Evolutionary conservation across 2,888 invertebrate genomes (phyloP), one percentile per base, ranked within the genome.

Genomic region (Masnerella sp.): DNA sequence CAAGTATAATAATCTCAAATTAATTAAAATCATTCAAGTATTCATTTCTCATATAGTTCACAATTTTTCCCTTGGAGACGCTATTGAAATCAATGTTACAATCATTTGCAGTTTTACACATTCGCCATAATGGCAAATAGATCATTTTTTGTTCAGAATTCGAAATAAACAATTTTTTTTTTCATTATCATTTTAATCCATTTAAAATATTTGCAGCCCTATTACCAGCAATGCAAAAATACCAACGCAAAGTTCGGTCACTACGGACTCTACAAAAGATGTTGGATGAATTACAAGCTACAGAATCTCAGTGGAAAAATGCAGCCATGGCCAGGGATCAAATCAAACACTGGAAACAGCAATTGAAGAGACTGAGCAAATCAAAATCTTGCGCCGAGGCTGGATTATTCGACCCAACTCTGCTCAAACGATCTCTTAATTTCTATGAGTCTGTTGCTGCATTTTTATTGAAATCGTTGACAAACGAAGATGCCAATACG

Each of bases 371-470:
- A 78, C 85, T 90, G 76, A 89, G 86, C 80, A 95, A 95, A 82
- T 95, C 95, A n/a, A 96, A 95, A 88, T 91, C 94, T 42, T 97
- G 97, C 88, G 94, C 96, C 8, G 98, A 98, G 85, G 94, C 96
- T 1, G 96, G 95, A 0, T 89, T 98, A 0, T 89, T 97, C 22
- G 98, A 99, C 89, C 93, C 93, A 58, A 92, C 92, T 79, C 88
- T 98, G 77, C 91, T 98, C 84, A 90, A 93, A 12, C 91, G 95
- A 62, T 94, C 95, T 77, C 89, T 98, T 77, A 92, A 93, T 82
- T 99, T 98, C 89, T 97, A 97, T 88, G 91, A 94, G 75, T 92
- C 94, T 0, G 95, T 95, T 30, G 94, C 97, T 69, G 94, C 94
- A 78, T 92, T 95, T 85, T 89, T 98, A 54, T 87, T 93, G 30